Base-by-base conservation (phyloP, 2,888 invertebrate species). In the Xanthostigma xanthostigma region DNA sequence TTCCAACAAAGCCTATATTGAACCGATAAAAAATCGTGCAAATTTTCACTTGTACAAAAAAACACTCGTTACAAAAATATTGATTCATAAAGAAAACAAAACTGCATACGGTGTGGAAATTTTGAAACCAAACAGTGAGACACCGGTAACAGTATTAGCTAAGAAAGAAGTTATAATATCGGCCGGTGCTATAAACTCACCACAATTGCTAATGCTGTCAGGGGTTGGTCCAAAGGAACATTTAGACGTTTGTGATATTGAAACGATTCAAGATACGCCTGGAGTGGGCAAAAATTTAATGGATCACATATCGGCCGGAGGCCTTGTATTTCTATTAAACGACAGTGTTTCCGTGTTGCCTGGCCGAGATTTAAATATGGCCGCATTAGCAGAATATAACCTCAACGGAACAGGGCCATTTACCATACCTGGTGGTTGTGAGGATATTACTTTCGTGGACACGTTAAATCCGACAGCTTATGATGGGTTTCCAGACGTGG, bases 191-290 rank as follows among this genome's bases (percentile, higher is more conserved):
- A 74, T 84, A 53, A 80, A 81, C 60, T 73, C 78, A 4, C 88
- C 91, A 0, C 90, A 92, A 59, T 62, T 92, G 8, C 71, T 91
- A 8, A 84, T 90, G 86, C 62, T 82, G 38, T 78, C 77, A 9
- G 81, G 81, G 1, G 64, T 78, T 10, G 70, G 73, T 3, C 72
- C 72, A 0, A 64, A 62, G 46, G 62, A 67, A 46, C 69, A 72
- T 50, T 58, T 73, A 4, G 54, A 59, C 45, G 55, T 60, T 43
- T 53, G 64, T 34, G 60, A 62, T 4, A 67, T 70, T 42, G 67
- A 68, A 3, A 65, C 73, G 0, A 58, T 83, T 36, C 61, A 65
- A 41, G 69, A 74, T 56, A 5, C 27, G 27, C 57, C 71, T 4
- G 69, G 68, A 44, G 74, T 75, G 2, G 75, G 75, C 4, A 62